Conservation (phyloP, 2,797 vertebrate genomes). For the Mormyrops boulengeri region DNA sequence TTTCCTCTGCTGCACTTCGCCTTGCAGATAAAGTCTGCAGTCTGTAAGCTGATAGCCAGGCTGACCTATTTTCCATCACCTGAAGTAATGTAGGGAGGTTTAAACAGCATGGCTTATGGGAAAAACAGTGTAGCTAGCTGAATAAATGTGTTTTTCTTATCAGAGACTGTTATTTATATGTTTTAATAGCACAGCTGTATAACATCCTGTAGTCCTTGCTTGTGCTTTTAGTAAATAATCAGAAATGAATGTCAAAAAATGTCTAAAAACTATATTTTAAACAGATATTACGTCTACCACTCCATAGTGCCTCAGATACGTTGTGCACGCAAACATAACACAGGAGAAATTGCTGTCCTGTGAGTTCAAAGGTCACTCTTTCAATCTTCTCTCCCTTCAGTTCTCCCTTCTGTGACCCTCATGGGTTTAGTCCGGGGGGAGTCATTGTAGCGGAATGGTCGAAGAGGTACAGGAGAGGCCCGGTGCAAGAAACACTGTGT, state of each 20-base stretch:
- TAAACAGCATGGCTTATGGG: neutral
- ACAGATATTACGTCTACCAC: neutral
- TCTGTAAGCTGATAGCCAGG: slow-evolving; percentile 37
- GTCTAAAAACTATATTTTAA: neutral
- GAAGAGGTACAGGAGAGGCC: neutral
- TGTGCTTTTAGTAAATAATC: neutral
- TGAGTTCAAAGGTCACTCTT: neutral
- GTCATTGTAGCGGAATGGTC: neutral
- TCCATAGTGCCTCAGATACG: neutral
- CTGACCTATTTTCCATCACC: slow-evolving; percentile 34
- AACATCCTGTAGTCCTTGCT: neutral
- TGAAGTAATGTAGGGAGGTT: neutral
- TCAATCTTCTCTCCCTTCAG: neutral
- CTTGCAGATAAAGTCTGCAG: neutral
- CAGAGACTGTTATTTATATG: neutral
- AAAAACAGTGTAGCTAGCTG: neutral
- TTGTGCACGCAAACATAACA: neutral
- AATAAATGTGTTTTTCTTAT: neutral
- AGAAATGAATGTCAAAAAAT: neutral
- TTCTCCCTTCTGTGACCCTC: neutral
- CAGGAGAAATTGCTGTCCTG: neutral
- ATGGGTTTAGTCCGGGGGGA: neutral
- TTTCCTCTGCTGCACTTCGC: neutral
- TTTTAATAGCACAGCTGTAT: neutral
- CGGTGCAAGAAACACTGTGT: neutral